A percentile compares a stretch with the other conserved stretches of the same genome.
Evolutionary conservation across 2,888 invertebrate genomes (phyloP).

Genomic region (Macrosoma leucophasiata): DNA sequence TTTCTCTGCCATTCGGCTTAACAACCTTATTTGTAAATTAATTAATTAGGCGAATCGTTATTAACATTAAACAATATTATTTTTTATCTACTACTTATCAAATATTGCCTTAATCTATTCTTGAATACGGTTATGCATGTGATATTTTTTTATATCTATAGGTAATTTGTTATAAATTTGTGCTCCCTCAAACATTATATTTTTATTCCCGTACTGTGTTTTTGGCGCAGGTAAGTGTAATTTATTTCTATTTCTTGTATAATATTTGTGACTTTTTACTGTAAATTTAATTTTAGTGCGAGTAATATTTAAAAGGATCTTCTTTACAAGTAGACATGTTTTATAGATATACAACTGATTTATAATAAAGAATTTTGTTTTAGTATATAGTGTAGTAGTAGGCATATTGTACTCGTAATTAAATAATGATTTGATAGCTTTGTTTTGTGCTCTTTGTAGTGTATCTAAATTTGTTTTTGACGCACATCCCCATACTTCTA

Average conservation of each 20-base stretch:
- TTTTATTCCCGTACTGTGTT: conserved; percentile 3
- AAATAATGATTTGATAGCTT: conserved; percentile 5
- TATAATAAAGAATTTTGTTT: conserved; percentile 4
- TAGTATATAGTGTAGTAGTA: conserved; percentile 1
- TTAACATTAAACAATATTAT: too few relatives aligned
- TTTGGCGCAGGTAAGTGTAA: not conserved
- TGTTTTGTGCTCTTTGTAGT: conserved; percentile 6
- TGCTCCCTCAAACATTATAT: conserved; percentile 4
- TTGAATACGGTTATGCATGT: too few relatives aligned
- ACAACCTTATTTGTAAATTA: too few relatives aligned
- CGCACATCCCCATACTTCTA: conserved; percentile 8
- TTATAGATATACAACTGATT: conserved; percentile 5
- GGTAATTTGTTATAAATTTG: conserved; percentile 6
- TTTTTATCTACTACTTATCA: too few relatives aligned
- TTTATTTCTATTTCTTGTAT: not conserved
- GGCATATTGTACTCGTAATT: not conserved
- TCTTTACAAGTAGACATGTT: conserved; percentile 5
- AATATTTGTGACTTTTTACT: conserved; percentile 4
- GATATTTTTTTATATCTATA: conserved; percentile 3
- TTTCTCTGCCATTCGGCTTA: too few relatives aligned
- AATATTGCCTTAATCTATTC: too few relatives aligned
- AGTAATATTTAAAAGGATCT: conserved; percentile 3
- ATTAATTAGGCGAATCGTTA: too few relatives aligned
- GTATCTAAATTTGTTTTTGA: not conserved
- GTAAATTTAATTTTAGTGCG: conserved; percentile 5